These are phyloP conservation scores for Lasioglossum morio DNA, from an alignment of 2,888 invertebrate genomes.

Conservation along the genomic window DNA sequence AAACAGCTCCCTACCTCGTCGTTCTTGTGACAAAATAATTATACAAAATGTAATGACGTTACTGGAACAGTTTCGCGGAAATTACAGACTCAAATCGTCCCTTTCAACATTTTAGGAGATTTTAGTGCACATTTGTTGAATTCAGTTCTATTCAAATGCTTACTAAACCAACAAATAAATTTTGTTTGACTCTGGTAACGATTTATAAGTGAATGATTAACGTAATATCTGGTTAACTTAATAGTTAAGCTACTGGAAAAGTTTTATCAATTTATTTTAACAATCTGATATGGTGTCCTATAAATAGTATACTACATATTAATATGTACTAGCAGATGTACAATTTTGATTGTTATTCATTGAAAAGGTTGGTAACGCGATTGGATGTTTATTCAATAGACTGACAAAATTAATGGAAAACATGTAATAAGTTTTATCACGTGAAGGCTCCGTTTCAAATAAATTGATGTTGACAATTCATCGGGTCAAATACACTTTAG, in stretches of 20 bases:
- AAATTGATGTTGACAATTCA: conserved; percentile 10
- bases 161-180: background rate
- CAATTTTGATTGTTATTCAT: background rate
- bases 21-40: conserved; percentile 36
- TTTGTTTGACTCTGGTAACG: background rate
- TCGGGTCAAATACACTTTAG: background rate
- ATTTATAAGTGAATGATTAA: background rate
- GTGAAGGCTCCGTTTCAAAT: background rate
- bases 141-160: background rate
- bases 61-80: background rate
- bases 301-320: too few species aligned
- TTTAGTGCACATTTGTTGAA: background rate
- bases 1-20: conserved; percentile 12
- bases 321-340: too few species aligned
- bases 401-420: background rate
- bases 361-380: background rate
- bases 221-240: background rate
- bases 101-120: background rate
- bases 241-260: background rate
- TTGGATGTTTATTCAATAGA: background rate
- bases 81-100: background rate
- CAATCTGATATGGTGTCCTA: too few species aligned
- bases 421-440: background rate
- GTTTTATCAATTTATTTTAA: background rate
- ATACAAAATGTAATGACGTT: conserved; percentile 17